phyloP scores from a whole-genome alignment of 2,888 invertebrate genomes.

The Drosophila parthenogenetica region DNA sequence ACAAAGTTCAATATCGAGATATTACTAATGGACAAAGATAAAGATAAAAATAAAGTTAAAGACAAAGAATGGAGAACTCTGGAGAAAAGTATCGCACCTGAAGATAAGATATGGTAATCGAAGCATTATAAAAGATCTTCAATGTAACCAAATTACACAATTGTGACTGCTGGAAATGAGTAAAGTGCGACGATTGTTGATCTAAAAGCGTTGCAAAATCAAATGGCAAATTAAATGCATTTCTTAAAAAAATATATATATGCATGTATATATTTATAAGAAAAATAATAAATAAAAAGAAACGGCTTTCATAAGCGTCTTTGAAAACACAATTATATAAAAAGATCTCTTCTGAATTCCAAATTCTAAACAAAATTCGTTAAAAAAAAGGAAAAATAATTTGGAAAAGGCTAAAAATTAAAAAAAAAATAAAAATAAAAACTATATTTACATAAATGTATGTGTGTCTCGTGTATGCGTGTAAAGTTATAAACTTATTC shows the following conservation, averaged over 20 bases:
- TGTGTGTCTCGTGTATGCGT: constrained; percentile 45
- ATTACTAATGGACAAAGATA: constrained; percentile 20
- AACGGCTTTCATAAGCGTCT: too few relatives aligned
- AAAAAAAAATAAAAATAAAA: constrained; percentile 4
- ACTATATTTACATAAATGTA: constrained; percentile 23
- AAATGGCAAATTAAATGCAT: constrained; percentile 71
- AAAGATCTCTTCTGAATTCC: background rate
- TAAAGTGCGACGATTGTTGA: constrained; percentile 15
- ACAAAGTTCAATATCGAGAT: constrained; percentile 70
- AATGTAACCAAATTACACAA: constrained; percentile 14
- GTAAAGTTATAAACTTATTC: constrained; percentile 37
- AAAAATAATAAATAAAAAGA: background rate
- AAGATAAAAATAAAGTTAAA: background rate
- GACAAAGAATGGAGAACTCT: constrained; percentile 12
- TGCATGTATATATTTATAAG: constrained; percentile 10
- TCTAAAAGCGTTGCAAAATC: constrained; percentile 71
- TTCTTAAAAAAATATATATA: constrained; percentile 44
- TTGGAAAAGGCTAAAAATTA: background rate
- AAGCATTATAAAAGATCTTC: constrained; percentile 19
- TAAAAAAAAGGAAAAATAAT: background rate
- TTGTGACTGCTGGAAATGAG: constrained; percentile 1
- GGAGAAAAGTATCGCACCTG: constrained; percentile 34
- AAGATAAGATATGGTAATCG: constrained; percentile 40
- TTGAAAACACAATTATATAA: constrained; percentile 1
- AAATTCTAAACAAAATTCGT: background rate